phyloP scores from a whole-genome alignment of 2,888 invertebrate genomes.

The Meta bourneti region DNA sequence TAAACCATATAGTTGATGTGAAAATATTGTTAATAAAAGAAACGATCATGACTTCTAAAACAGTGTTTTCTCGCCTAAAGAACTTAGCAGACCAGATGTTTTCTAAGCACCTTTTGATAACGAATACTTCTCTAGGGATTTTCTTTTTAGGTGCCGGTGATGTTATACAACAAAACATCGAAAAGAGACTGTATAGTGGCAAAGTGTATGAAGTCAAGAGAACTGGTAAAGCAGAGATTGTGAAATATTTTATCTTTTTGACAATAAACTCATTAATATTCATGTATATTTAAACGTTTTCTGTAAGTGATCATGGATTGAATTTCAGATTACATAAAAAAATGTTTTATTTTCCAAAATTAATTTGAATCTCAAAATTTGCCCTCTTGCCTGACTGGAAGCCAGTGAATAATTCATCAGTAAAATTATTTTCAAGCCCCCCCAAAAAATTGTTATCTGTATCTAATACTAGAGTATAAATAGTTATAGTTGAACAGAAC shows the following conservation, averaged over 20 bases:
- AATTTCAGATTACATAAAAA: no score
- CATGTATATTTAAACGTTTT: background rate
- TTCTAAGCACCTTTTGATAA: slow-evolving; percentile 71
- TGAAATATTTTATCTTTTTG: background rate
- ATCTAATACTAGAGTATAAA: no score
- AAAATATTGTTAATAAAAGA: no score
- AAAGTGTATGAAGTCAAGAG: slow-evolving; percentile 62
- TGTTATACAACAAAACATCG: slow-evolving; percentile 74
- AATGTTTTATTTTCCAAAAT: no score
- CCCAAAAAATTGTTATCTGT: no score
- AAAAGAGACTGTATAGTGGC: slow-evolving; percentile 53
- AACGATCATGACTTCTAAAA: background rate
- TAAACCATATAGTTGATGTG: no score
- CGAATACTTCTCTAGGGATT: slow-evolving; percentile 74
- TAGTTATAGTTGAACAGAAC: no score
- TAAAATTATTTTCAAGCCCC: no score
- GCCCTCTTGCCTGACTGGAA: no score
- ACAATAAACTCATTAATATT: background rate
- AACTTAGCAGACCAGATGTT: slow-evolving; percentile 54
- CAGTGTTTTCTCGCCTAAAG: slow-evolving; percentile 15
- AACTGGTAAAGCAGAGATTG: slow-evolving; percentile 49
- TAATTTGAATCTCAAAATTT: no score
- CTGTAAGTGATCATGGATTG: background rate
- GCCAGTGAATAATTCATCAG: no score
- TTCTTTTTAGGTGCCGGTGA: slow-evolving; percentile 76